Evolutionary conservation across 2,888 invertebrate genomes (phyloP).

Genomic region (Leucania comma): DNA sequence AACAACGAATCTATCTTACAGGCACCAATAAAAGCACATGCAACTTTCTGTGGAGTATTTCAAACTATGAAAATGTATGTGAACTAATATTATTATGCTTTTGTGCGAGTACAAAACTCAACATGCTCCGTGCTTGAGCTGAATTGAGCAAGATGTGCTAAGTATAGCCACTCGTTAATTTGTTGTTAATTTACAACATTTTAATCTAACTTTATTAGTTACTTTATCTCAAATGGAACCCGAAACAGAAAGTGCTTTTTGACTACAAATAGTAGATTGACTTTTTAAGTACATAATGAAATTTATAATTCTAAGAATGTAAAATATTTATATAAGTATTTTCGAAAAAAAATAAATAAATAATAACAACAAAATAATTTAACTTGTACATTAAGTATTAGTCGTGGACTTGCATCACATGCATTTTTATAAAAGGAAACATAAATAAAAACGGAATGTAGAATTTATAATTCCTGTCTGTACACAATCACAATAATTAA

Average conservation of each 20-base stretch:
- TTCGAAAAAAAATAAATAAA: slow-evolving; percentile 68
- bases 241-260: slow-evolving; percentile 74
- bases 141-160: slow-evolving; percentile 83
- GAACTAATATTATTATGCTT: slow-evolving; percentile 74
- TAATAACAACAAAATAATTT: slow-evolving; percentile 78
- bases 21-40: slow-evolving; percentile 82
- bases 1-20: slow-evolving; percentile 64
- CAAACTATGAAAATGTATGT: slow-evolving; percentile 60
- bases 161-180: slow-evolving; percentile 50
- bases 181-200: slow-evolving; percentile 59
- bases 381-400: slow-evolving; percentile 86
- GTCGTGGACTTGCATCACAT: slow-evolving; percentile 90
- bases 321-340: slow-evolving; percentile 59
- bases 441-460: slow-evolving; percentile 88
- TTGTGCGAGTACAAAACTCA: slow-evolving; percentile 84
- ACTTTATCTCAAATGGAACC: slow-evolving; percentile 60
- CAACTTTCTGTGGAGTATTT: slow-evolving; percentile 71
- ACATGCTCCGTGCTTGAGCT: slow-evolving; percentile 80
- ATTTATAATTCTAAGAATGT: slow-evolving; percentile 67
- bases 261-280: slow-evolving; percentile 64
- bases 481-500: slow-evolving; percentile 88
- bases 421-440: slow-evolving; percentile 81
- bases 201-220: slow-evolving; percentile 58
- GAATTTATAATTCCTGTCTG: slow-evolving; percentile 89
- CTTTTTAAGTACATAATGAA: slow-evolving; percentile 79